A percentile compares a stretch with the other conserved stretches of the same genome.
Conservation (phyloP, 1,140 invertebrate genomes). For the Diachasmimorpha longicaudata region DNA sequence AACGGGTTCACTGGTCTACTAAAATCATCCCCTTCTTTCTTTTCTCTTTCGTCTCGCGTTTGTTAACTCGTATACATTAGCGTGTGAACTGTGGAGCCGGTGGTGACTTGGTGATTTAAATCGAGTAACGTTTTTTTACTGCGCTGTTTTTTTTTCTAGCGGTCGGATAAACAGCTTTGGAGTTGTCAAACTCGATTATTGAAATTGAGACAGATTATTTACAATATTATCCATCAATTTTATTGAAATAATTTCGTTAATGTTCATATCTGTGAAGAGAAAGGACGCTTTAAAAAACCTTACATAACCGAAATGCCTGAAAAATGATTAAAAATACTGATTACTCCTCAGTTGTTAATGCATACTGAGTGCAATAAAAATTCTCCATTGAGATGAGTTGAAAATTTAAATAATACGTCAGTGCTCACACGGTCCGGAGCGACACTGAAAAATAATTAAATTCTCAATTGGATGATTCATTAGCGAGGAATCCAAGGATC, state of each 20-base stretch:
- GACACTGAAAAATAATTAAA: neutral
- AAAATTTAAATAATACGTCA: neutral
- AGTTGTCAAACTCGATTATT: neutral
- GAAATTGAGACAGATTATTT: neutral
- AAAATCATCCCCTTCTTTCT: neutral
- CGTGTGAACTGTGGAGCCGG: neutral
- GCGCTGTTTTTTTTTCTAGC: neutral
- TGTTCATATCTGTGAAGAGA: too few relatives aligned
- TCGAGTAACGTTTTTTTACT: neutral
- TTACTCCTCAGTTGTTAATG: too few relatives aligned
- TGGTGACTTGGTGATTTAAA: neutral
- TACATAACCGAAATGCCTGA: neutral
- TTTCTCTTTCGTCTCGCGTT: neutral
- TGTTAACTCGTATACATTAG: slow-evolving; percentile 1
- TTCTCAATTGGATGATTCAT: neutral
- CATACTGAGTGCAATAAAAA: too few relatives aligned
- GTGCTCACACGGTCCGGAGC: neutral
- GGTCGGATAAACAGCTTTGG: neutral
- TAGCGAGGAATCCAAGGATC: neutral
- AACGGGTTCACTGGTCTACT: neutral
- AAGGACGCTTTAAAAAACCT: too few relatives aligned
- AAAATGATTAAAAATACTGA: too few relatives aligned
- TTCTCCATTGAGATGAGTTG: neutral
- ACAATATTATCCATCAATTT: neutral
- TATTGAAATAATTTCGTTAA: too few relatives aligned